phyloP scores from a whole-genome alignment of 2,113 vertebrate genomes.

The Apaloderma vittatum region DNA sequence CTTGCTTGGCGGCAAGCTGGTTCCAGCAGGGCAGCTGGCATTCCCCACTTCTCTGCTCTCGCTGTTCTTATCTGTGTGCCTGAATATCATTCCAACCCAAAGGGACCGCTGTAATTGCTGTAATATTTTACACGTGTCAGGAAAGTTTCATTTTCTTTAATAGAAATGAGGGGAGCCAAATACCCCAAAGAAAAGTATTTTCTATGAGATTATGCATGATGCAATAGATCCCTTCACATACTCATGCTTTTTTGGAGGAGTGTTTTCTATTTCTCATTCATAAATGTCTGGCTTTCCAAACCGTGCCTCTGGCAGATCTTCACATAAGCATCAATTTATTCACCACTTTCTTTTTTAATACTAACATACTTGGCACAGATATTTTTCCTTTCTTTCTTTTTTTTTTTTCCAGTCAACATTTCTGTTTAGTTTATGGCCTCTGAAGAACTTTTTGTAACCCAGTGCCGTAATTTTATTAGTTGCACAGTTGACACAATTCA shows the following conservation, averaged over 20 bases:
- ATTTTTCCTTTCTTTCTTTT: neutral
- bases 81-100: neutral
- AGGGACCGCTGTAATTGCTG: neutral
- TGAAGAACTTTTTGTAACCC: slow-evolving; percentile 24
- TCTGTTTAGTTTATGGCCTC: slow-evolving; percentile 11
- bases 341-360: slow-evolving; percentile 3
- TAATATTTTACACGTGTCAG: neutral
- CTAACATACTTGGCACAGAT: slow-evolving; percentile 29
- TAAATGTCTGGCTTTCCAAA: slow-evolving; percentile 35
- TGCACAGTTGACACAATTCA: neutral
- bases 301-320: slow-evolving; percentile 8
- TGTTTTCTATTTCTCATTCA: slow-evolving; percentile 47
- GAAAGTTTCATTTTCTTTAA: neutral
- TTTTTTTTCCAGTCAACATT: neutral
- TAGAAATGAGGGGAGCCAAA: neutral
- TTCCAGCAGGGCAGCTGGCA: neutral
- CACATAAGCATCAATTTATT: slow-evolving; percentile 47
- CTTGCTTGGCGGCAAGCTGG: neutral
- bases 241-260: neutral
- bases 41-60: neutral
- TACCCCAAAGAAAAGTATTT: neutral
- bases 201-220: neutral
- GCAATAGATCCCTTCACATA: neutral
- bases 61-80: neutral
- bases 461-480: slow-evolving; percentile 3